phyloP scores from a whole-genome alignment of 2,113 vertebrate species.

The Corythaixoides concolor region DNA sequence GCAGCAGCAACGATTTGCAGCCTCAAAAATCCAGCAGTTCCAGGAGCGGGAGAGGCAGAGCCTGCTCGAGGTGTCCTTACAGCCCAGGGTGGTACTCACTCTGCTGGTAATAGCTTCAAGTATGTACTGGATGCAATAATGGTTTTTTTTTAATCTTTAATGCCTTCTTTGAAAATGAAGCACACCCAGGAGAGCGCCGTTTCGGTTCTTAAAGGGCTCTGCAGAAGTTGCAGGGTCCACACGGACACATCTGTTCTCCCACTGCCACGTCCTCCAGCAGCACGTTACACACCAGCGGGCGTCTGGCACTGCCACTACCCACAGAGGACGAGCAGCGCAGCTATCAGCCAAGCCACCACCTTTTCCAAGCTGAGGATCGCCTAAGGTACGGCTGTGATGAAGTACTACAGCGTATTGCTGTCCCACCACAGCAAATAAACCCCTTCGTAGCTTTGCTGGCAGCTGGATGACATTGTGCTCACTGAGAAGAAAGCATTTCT shows the following conservation, averaged over 20 bases:
- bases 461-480: not conserved
- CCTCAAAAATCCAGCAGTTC: not conserved
- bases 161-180: not conserved
- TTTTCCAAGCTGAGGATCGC: not conserved
- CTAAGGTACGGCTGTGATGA: fast-evolving
- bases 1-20: not conserved
- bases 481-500: not conserved
- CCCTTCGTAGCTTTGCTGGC: not conserved
- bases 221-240: not conserved
- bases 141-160: not conserved
- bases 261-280: not conserved
- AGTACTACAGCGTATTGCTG: not conserved
- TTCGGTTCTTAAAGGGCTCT: not conserved
- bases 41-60: not conserved
- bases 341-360: not conserved
- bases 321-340: not conserved
- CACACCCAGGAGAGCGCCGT: not conserved
- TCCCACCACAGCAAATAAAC: not conserved
- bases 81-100: not conserved
- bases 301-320: fast-evolving
- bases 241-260: fast-evolving
- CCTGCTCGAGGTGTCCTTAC: not conserved
- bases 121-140: not conserved
- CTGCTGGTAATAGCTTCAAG: not conserved
- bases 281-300: fast-evolving